Evolutionary conservation across 2,888 invertebrate species (phyloP).

Genomic region (Rhyacophila evoluta): DNA sequence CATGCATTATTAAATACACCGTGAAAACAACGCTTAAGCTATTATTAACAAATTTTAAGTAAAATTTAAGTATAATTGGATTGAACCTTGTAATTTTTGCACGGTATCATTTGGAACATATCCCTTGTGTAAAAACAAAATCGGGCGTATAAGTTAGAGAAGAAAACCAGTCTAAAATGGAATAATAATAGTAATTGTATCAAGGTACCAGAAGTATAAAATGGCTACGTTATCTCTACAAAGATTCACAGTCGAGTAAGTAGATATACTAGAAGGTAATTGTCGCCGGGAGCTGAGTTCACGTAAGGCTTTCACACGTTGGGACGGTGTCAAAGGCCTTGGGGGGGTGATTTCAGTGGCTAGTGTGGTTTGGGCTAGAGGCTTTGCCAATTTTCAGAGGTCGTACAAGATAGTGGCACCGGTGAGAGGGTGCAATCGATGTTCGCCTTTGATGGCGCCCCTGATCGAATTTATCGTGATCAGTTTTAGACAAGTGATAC

Average conservation of each 20-base stretch:
- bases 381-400: constrained; percentile 12
- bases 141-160: too few species aligned
- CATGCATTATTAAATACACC: too few species aligned
- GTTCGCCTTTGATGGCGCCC: not conserved
- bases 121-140: too few species aligned
- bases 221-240: not conserved
- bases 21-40: too few species aligned
- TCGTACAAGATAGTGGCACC: not conserved
- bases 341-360: constrained; percentile 2
- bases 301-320: not conserved
- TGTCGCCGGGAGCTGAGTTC: constrained; percentile 11
- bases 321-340: not conserved
- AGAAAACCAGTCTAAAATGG: too few species aligned
- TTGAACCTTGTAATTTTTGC: too few species aligned
- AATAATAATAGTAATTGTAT: not conserved
- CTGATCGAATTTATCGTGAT: constrained; percentile 10
- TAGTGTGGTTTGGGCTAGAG: not conserved
- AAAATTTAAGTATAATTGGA: too few species aligned
- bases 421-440: constrained; percentile 13
- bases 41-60: too few species aligned
- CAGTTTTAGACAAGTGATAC: not conserved
- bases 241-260: not conserved
- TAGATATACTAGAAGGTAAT: not conserved
- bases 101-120: too few species aligned
- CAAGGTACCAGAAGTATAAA: not conserved